Conservation (phyloP, 2,113 vertebrate species). For the Podarcis cretensis region DNA sequence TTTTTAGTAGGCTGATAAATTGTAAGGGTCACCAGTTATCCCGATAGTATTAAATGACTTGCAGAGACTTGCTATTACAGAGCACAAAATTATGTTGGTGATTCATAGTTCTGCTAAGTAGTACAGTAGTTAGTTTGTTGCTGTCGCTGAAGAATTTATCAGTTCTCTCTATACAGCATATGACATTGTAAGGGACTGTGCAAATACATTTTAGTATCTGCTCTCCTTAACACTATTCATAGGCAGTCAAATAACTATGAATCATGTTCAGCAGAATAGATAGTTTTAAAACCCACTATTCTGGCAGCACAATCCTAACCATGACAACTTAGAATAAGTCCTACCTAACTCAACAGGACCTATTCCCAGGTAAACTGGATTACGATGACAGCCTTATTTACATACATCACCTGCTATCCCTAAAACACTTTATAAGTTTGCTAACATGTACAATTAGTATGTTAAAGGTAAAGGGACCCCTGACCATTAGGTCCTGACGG, state of each 20-base stretch:
- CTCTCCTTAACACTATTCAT: neutral
- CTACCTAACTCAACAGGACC: too few relatives aligned
- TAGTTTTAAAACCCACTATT: slow-evolving; percentile 16
- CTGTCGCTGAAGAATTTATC: slow-evolving; percentile 34
- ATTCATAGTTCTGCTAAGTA: slow-evolving; percentile 40
- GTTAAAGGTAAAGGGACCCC: neutral
- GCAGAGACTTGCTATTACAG: slow-evolving; percentile 34
- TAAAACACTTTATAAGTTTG: neutral
- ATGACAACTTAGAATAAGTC: too few relatives aligned
- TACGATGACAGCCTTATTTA: too few relatives aligned
- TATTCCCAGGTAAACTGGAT: too few relatives aligned
- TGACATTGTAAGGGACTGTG: neutral
- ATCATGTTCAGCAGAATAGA: slow-evolving; percentile 34
- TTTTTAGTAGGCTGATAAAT: neutral
- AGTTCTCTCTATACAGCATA: neutral
- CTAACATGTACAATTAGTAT: neutral
- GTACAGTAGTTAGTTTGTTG: slow-evolving; percentile 13
- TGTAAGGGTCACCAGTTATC: neutral
- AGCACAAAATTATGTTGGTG: slow-evolving; percentile 31
- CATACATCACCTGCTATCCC: neutral
- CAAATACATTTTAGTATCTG: neutral
- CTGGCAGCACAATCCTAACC: too few relatives aligned
- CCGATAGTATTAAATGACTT: neutral
- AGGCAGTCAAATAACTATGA: neutral
- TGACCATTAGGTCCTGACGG: too few relatives aligned